Evolutionary conservation across 2,888 invertebrate species (phyloP).

Genomic region (Spicauda simplicius): DNA sequence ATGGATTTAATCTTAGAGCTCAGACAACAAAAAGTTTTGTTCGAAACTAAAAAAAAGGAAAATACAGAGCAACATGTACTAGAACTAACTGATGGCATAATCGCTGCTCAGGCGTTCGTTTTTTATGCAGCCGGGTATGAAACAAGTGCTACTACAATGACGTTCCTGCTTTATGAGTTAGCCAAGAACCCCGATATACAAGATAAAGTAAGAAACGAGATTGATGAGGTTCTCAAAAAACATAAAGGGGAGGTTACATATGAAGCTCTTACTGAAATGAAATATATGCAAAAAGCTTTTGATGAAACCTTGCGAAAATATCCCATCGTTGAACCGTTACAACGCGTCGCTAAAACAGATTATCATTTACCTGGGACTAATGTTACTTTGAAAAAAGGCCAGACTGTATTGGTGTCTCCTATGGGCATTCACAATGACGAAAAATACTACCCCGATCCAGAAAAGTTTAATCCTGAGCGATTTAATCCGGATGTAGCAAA

Average conservation of each 20-base stretch:
- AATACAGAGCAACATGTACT: conserved; percentile 45
- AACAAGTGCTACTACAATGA: conserved; percentile 68
- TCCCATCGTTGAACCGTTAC: conserved; percentile 67
- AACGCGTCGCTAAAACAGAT: conserved; percentile 55
- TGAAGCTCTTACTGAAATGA: conserved; percentile 63
- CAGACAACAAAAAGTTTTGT: conserved; percentile 49
- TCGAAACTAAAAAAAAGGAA: conserved; percentile 39
- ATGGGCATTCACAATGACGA: conserved; percentile 68
- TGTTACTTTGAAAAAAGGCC: conserved; percentile 58
- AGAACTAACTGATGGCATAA: conserved; percentile 56
- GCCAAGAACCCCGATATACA: conserved; percentile 66
- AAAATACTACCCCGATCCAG: conserved; percentile 68
- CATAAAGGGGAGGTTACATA: conserved; percentile 62
- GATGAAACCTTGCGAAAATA: conserved; percentile 70
- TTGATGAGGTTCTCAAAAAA: conserved; percentile 55
- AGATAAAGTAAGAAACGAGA: conserved; percentile 55
- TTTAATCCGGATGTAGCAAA: conserved; percentile 60
- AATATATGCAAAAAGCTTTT: conserved; percentile 65
- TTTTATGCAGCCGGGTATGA: conserved; percentile 76
- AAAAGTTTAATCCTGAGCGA: conserved; percentile 74
- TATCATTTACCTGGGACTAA: conserved; percentile 65
- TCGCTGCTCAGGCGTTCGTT: conserved; percentile 68
- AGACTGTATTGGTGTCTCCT: conserved; percentile 57
- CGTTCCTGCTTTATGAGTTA: conserved; percentile 61
- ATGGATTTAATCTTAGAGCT: conserved; percentile 61